Base-by-base conservation (phyloP, 1,140 invertebrate species). In the Hermatobates lingyangjiaoensis region DNA sequence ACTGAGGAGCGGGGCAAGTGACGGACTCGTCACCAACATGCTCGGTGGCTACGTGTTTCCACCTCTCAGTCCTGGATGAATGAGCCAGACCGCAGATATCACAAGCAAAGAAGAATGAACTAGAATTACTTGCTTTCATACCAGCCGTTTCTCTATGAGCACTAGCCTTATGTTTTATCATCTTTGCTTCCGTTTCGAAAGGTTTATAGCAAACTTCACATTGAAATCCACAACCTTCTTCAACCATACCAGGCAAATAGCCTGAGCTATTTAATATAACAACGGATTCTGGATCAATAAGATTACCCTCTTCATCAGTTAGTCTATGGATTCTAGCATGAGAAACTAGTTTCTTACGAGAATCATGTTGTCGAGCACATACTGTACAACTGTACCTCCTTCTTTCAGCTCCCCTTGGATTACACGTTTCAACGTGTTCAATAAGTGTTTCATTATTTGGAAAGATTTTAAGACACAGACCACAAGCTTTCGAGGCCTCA, bases 301-400 rank as follows among this genome's bases (percentile, higher is more conserved):
- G 61, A 58, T 64, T 48, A 30, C 59, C 61, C 26, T 67, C 59
- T 48, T 64, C 63, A 47, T 64, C 65, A 65, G 27, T 59, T 57
- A 51, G 68, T 57, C 74, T 66, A 53, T 76, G 74, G 45, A 75
- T 72, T 0, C 69, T 66, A 20, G 74, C 67, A 54, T 76, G 74
- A 24, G 70, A 70, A 50, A 75, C 70, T 27, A 76, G 59, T 53
- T 70, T 71, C 54, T 74, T 73, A 20, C 68, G 63, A 5, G 73
- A 73, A 59, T 76, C 73, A 45, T 75, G 72, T 50, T 74, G 72
- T 50, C 73, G 67, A 20, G 68, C 69, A 57, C 74, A 76, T n/a
- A 76, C 68, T n/a, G 71, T 68, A 48, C 58, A 59, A 25, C 56
- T 58, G 40, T 63, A 63, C 2, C 62, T 52, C 25, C 60, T 54